Percentiles rank a stretch among this genome's conserved stretches.
Evolutionary conservation across 2,888 invertebrate species (phyloP).

Genomic region (Lochmaea capreae): DNA sequence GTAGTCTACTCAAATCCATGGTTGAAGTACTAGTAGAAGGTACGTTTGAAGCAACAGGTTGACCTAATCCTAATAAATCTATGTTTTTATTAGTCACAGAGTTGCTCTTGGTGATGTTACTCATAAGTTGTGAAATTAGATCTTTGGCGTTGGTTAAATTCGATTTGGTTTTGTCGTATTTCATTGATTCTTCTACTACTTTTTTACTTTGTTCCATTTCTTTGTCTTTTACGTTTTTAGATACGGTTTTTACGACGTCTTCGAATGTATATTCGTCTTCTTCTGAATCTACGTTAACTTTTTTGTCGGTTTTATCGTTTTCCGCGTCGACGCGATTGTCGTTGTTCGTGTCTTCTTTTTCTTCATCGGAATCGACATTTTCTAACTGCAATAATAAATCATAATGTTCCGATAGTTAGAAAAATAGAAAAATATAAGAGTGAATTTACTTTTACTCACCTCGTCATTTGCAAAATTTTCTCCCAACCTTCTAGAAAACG

Average conservation of each 20-base stretch:
- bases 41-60: slow-evolving; percentile 22
- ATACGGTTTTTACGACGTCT: slow-evolving; percentile 83
- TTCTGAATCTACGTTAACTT: slow-evolving; percentile 69
- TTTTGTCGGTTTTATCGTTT: slow-evolving; percentile 60
- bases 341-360: slow-evolving; percentile 31
- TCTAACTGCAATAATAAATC: slow-evolving; percentile 29
- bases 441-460: neutral
- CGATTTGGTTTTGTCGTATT: slow-evolving; percentile 47
- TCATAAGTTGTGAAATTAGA: slow-evolving; percentile 74
- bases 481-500: slow-evolving; percentile 66
- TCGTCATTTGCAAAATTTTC: slow-evolving; percentile 62
- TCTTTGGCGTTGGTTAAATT: slow-evolving; percentile 71
- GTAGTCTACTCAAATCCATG: slow-evolving; percentile 52
- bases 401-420: no score
- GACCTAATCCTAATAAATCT: slow-evolving; percentile 47
- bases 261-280: slow-evolving; percentile 88
- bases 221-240: slow-evolving; percentile 77
- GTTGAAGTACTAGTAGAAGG: slow-evolving; percentile 30
- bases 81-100: slow-evolving; percentile 31
- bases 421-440: neutral
- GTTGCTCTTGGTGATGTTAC: slow-evolving; percentile 55
- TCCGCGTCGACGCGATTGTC: slow-evolving; percentile 46
- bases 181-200: slow-evolving; percentile 56
- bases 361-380: slow-evolving; percentile 47
- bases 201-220: slow-evolving; percentile 67